Conservation (phyloP, 2,888 invertebrate genomes). For the Anticlea derivata region DNA sequence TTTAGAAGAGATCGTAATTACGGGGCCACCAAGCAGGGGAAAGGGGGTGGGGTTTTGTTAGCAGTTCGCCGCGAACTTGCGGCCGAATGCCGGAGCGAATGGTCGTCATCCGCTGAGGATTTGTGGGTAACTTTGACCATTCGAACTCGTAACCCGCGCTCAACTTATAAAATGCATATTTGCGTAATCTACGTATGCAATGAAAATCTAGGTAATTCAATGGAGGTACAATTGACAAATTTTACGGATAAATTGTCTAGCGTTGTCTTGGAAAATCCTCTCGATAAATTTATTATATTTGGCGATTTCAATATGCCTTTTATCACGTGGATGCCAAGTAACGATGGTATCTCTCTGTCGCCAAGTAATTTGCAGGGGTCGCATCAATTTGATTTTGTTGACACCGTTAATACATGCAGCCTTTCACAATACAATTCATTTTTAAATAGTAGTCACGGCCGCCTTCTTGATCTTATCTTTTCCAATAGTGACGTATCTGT, state of each 20-base stretch:
- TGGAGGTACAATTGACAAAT: background rate
- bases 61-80: background rate
- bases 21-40: background rate
- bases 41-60: background rate
- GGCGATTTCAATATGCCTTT: no score
- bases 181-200: background rate
- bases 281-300: background rate
- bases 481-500: no score
- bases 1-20: background rate
- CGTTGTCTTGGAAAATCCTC: background rate
- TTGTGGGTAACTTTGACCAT: background rate
- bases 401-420: no score
- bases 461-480: no score
- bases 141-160: background rate
- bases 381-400: no score
- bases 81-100: background rate
- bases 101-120: background rate
- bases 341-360: background rate
- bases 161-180: background rate
- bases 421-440: no score
- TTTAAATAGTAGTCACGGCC: no score
- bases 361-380: background rate
- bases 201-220: background rate
- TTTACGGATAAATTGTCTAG: background rate
- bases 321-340: background rate